Conservation (phyloP, 2,888 invertebrate species). For the Calephelis perditalis region DNA sequence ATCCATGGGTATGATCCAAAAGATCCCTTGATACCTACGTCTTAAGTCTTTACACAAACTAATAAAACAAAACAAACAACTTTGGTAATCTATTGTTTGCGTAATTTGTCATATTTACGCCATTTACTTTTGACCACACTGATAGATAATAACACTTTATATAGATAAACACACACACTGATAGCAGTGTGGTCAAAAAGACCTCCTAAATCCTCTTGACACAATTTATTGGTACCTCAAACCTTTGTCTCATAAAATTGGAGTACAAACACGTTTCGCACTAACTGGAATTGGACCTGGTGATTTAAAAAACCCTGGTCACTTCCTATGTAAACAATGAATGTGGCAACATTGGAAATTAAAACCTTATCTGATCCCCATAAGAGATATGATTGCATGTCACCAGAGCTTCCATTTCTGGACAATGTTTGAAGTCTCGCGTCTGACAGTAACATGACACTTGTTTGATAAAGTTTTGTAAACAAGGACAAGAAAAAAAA, state of each 20-base stretch:
- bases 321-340: conserved; percentile 16
- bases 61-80: too few species aligned
- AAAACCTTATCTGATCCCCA: not conserved
- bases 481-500: conserved; percentile 28
- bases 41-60: too few species aligned
- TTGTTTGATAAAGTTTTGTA: conserved; percentile 33
- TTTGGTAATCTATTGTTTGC: too few species aligned
- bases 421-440: conserved; percentile 26
- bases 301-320: conserved; percentile 15
- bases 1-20: too few species aligned
- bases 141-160: too few species aligned
- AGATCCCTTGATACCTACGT: too few species aligned
- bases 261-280: conserved; percentile 29
- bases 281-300: conserved; percentile 21
- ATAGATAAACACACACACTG: too few species aligned
- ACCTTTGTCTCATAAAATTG: conserved; percentile 13
- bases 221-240: conserved; percentile 15
- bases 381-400: not conserved
- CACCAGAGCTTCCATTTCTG: conserved; percentile 18
- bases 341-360: not conserved
- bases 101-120: too few species aligned
- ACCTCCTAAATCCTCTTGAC: conserved; percentile 12
- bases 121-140: too few species aligned
- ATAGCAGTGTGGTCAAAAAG: not conserved
- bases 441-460: conserved; percentile 36